phyloP scores from a whole-genome alignment of 2,113 vertebrate genomes.

The Aviceda subcristata region DNA sequence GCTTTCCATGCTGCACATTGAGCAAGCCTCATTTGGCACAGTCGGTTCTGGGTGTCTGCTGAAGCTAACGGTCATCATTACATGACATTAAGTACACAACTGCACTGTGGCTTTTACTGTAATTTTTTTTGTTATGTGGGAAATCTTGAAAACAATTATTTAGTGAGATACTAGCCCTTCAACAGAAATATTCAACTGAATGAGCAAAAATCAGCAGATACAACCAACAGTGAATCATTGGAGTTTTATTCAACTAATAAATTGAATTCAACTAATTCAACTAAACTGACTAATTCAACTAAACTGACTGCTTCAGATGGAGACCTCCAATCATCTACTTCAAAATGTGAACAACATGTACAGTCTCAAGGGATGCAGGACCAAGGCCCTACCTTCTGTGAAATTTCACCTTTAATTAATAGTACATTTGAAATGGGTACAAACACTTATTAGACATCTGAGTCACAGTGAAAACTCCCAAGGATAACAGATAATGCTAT shows the following conservation, averaged over 20 bases:
- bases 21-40: neutral
- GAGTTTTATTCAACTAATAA: neutral
- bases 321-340: neutral
- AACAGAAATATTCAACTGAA: neutral
- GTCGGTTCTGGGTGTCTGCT: neutral
- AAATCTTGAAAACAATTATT: neutral
- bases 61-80: neutral
- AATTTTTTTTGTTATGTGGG: neutral
- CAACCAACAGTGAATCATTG: neutral
- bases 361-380: neutral
- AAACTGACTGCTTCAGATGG: neutral
- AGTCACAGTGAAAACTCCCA: neutral
- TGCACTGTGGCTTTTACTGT: neutral
- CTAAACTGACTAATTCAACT: too few relatives aligned
- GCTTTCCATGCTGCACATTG: rapidly evolving
- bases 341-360: neutral
- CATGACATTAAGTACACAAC: neutral
- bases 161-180: neutral
- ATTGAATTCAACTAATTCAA: too few relatives aligned
- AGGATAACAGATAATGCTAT: neutral
- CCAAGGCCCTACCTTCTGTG: neutral
- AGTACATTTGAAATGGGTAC: neutral
- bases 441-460: neutral
- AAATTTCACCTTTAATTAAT: neutral
- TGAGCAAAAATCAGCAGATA: neutral